Conservation (phyloP, 2,797 vertebrate species). For the Centropyge bicolor region DNA sequence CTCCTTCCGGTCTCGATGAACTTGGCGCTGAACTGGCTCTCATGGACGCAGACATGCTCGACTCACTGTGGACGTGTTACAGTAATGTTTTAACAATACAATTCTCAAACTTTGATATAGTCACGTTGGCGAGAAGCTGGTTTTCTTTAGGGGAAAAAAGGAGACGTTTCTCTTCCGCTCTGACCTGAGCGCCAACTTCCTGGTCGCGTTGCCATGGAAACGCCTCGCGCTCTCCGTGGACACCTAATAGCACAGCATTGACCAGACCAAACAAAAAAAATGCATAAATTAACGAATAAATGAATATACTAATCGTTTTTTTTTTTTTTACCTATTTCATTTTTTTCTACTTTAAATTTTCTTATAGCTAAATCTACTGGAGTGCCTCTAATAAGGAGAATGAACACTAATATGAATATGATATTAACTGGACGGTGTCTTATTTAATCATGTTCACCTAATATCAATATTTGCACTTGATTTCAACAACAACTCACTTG, state of each 20-base stretch:
- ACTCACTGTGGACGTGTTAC: background rate
- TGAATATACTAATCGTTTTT: too few relatives aligned
- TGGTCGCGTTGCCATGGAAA: constrained; percentile 64
- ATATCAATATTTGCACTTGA: too few relatives aligned
- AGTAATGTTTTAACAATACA: accelerated
- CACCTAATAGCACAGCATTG: background rate
- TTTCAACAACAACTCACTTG: too few relatives aligned
- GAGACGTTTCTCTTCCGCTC: background rate
- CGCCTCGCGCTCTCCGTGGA: background rate
- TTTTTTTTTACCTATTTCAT: too few relatives aligned
- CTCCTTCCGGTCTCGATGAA: constrained; percentile 23
- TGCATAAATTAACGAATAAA: too few relatives aligned
- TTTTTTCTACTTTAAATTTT: too few relatives aligned
- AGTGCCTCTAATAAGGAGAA: too few relatives aligned
- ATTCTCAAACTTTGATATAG: background rate
- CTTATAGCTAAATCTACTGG: too few relatives aligned
- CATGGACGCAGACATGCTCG: constrained; percentile 54
- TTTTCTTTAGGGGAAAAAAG: background rate
- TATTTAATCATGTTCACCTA: too few relatives aligned
- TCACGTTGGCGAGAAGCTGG: background rate
- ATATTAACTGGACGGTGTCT: too few relatives aligned
- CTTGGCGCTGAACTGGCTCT: constrained; percentile 48
- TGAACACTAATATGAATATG: too few relatives aligned
- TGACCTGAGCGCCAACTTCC: constrained; percentile 34
- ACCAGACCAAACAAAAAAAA: too few relatives aligned